A percentile compares a stretch with the other conserved stretches of the same genome.
Evolutionary conservation across 1,140 invertebrate species (phyloP).

Genomic region (Monomorium pharaonis): DNA sequence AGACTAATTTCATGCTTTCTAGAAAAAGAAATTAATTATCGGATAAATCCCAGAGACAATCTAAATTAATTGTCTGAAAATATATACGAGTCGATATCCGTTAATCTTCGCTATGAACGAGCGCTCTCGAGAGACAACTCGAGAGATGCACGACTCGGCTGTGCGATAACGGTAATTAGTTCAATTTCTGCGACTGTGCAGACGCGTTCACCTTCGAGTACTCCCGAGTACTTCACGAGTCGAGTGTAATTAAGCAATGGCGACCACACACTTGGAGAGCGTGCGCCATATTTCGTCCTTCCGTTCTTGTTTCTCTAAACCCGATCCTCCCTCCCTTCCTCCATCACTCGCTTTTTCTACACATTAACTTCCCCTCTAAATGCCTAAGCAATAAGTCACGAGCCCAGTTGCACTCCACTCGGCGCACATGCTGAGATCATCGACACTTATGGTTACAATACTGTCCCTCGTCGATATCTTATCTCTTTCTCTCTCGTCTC

Average conservation of each 20-base stretch:
- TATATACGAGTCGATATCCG: neutral
- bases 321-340: neutral
- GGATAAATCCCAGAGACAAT: neutral
- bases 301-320: neutral
- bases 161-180: conserved; percentile 59
- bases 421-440: conserved; percentile 71
- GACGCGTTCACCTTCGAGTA: conserved; percentile 65
- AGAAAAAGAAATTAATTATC: neutral
- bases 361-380: conserved; percentile 60
- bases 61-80: conserved; percentile 11
- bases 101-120: neutral
- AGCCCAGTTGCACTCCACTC: conserved; percentile 6
- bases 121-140: neutral
- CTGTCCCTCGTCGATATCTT: conserved; percentile 31
- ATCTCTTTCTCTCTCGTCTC: conserved; percentile 28
- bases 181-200: conserved; percentile 41
- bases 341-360: conserved; percentile 26
- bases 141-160: neutral
- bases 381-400: conserved; percentile 68
- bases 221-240: conserved; percentile 13
- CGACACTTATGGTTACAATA: conserved; percentile 55
- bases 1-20: neutral
- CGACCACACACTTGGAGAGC: neutral
- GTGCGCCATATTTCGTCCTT: neutral
- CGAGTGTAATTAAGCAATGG: conserved; percentile 64